Base-by-base conservation (phyloP, 2,888 invertebrate genomes). In the Rotaria magnacalcarata region DNA sequence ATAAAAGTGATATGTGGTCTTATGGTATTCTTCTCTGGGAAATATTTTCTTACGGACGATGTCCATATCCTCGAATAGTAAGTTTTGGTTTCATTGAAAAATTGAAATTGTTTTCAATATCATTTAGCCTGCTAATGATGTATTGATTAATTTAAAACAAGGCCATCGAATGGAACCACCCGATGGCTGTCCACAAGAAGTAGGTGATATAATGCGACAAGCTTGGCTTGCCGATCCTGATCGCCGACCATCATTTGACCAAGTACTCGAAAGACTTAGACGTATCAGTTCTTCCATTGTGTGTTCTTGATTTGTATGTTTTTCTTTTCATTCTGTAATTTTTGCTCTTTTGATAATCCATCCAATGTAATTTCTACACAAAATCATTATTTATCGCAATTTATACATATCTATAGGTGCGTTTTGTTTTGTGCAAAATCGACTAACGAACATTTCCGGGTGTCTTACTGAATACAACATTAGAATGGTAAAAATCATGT, bases 101-200 rank as follows among this genome's bases (percentile, higher is more conserved):
- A 47, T 10, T 4, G 11, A 47, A 47, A 47, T 34, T 34, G 34
- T 34, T 3, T 52, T 52, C 14, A 52, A 11, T 11, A 52, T 27
- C n/a, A 89, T 91, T 86, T 90, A 92, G 92, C 92, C 92, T 24
- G 90, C 92, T 85, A 90, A 91, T 87, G 92, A 92, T 88, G 92
- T 99, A 88, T 96, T 98, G 74, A 95, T 96, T 90, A 96, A 97
- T 92, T 97, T 99, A 88, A 97, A 99, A 92, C 95, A 95, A 91
- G 98, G 99, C 80, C 98, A 99, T 92, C 95, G 97, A 92, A 99
- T 99, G 98, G 99, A 99, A 93, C 95, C 96, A 88, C 99, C 99
- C 1, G 99, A 99, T 92, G 96, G 96, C 89, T 99, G 98, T 92
- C 97, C 98, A 47, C 93, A 94, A 0, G 96, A 96, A 90, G 95